Conservation (phyloP, 2,888 invertebrate genomes). For the Acrobasis repandana region DNA sequence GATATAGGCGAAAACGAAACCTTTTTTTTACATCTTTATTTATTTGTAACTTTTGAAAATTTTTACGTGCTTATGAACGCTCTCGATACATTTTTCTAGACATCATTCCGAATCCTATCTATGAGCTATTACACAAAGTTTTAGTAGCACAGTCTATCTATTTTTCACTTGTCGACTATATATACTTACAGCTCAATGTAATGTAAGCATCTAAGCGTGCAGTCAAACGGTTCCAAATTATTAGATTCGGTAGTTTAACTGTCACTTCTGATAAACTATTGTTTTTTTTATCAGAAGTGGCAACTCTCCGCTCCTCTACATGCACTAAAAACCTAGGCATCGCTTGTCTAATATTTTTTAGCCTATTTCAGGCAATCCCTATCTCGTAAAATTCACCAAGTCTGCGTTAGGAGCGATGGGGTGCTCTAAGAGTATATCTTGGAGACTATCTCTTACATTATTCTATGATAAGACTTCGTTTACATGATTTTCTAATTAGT, state of each 20-base stretch:
- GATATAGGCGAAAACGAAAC: no score
- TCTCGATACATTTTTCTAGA: no score
- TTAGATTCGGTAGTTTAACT: constrained; percentile 29
- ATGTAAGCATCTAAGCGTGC: constrained; percentile 26
- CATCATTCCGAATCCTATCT: no score
- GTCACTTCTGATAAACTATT: constrained; percentile 8
- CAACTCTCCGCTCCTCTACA: no score
- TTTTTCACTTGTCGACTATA: no score
- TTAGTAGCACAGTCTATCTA: no score
- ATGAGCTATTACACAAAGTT: no score
- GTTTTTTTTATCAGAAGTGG: no score
- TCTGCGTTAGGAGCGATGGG: background rate
- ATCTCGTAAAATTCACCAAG: background rate
- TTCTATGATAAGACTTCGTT: background rate
- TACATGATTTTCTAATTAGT: background rate
- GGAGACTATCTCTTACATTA: background rate
- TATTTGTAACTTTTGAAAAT: no score
- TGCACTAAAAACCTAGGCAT: no score
- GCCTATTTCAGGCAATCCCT: background rate
- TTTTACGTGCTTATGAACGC: no score
- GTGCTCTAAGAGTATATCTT: background rate
- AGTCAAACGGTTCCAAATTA: constrained; percentile 35
- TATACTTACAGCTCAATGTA: constrained; percentile 27
- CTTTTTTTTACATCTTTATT: no score
- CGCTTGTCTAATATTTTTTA: background rate